Base-by-base conservation (phyloP, 2,797 vertebrate genomes). In the Novumbra hubbsi region DNA sequence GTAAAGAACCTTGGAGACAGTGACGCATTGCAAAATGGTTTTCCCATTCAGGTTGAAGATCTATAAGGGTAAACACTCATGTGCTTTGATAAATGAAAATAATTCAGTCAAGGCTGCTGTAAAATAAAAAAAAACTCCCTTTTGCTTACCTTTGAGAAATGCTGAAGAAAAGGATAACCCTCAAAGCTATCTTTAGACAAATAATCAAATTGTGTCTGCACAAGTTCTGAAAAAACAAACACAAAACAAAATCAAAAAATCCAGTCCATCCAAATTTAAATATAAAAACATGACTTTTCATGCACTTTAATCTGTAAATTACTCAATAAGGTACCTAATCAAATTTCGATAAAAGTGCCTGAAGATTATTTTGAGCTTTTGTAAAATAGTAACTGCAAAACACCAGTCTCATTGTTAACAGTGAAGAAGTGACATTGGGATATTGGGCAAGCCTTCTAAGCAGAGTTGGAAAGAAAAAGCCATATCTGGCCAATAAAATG, bases 111-210 rank as follows among this genome's bases (percentile, higher is more conserved):
- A 3, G 34, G 34, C 34, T 19, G 50, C 34, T 3, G 34, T 19
- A 52, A 38, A 38, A 3, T 8, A 8, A 8, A 38, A 38, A 38
- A 38, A 38, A 3, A 3, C 3, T 38, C 49, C 15, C 15, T 19
- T 52, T 1, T 52, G 15, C 14, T 82, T 81, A 87, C 83, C 77
- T 11, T 78, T 4, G 81, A 78, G 27, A 82, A 62, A 32, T 70
- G 74, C 12, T 73, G 76, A 60, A 82, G 81, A 57, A 69, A 73
- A 15, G 74, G 79, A 64, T 76, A 83, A 32, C 16, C 76, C 21
- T 2, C 7, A 24, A 86, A 82, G 70, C 73, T 73, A 21, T 14
- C 12, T 55, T 34, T 75, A 9, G 79, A 77, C 27, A 79, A 49
- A 0, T 77, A 49, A 4, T 3, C 16, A 38, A 85, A 78, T 1